Evolutionary conservation across 2,113 vertebrate species (phyloP).

Genomic region (Panurus biarmicus): DNA sequence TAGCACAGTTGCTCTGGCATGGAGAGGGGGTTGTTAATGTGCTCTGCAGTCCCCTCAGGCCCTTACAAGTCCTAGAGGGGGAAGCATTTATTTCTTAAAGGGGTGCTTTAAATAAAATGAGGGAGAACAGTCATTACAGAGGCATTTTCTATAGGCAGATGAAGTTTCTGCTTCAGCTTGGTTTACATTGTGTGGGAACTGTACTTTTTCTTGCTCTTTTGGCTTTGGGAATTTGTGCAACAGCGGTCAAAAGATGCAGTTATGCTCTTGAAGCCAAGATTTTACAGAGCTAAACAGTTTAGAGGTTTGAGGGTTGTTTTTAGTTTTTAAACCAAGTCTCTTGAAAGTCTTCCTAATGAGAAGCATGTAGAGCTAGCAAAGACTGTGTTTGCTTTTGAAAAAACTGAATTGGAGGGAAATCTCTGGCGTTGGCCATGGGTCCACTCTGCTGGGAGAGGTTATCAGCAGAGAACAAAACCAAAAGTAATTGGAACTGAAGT

Average conservation of each 20-base stretch:
- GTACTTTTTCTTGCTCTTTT: background rate
- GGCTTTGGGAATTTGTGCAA: background rate
- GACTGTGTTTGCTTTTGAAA: background rate
- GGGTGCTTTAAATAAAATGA: background rate
- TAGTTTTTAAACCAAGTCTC: constrained; percentile 3
- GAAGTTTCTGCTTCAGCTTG: background rate
- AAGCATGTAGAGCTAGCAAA: constrained; percentile 11
- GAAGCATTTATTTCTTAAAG: background rate
- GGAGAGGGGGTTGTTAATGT: background rate
- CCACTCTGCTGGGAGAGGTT: constrained; percentile 22
- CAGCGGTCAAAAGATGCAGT: background rate
- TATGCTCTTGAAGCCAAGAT: background rate
- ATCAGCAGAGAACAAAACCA: constrained; percentile 18
- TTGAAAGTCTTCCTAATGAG: constrained; percentile 30
- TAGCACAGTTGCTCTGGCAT: background rate
- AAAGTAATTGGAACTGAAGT: constrained; percentile 44
- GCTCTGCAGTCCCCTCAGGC: background rate
- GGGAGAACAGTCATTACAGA: background rate
- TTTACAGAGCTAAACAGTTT: constrained; percentile 21
- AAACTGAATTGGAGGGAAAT: background rate
- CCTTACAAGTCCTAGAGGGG: background rate
- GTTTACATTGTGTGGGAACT: background rate
- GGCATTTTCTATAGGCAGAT: background rate
- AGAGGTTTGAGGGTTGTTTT: constrained; percentile 13
- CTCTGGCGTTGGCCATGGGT: background rate